Base-by-base conservation (phyloP, 2,113 vertebrate genomes). In the Neomonachus schauinslandi region DNA sequence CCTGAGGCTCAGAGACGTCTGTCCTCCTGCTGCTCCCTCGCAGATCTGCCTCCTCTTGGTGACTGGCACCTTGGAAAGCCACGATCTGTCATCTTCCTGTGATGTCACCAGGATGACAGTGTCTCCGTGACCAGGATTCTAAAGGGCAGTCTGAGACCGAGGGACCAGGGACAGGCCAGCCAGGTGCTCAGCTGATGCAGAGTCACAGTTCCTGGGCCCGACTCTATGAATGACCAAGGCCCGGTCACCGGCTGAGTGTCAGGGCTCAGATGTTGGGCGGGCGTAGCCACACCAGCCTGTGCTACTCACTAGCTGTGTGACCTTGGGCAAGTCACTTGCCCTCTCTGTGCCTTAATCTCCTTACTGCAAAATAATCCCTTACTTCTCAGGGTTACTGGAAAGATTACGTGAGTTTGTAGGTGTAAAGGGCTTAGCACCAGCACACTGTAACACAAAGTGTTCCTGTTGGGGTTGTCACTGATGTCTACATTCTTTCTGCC, bases 101-200 rank as follows among this genome's bases (percentile, higher is more conserved):
- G 97, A 91, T 12, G 77, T 92, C 92, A 90, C 28, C 55, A 49
- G 79, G n/a, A 90, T 87, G 91, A 89, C 53, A 74, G 59, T 55
- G 26, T 97, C 67, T 89, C 36, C 2, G 1, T 93, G 82, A 83
- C 87, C 55, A 33, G 28, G 31, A 33, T 83, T 72, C 61, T 77
- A 22, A 77, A 63, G 81, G 21, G 6, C 61, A 39, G 79, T 16
- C 18, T 49, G 15, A 55, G 59, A 42, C 3, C 10, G 14, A 76
- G 36, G 18, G 31, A 53, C 15, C 46, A 42, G 33, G 53, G 33
- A 36, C 67, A 83, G 59, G 61, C 26, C 53, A 39, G 31, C 16
- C 14, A 5, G 69, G 67, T 1, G 28, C 85, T 95, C 89, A 96
- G 72, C 89, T 97, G 96, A 96, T 74, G 18, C 24, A 31, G 84